Conservation (phyloP, 2,888 invertebrate species). For the Xestia sexstrigata region DNA sequence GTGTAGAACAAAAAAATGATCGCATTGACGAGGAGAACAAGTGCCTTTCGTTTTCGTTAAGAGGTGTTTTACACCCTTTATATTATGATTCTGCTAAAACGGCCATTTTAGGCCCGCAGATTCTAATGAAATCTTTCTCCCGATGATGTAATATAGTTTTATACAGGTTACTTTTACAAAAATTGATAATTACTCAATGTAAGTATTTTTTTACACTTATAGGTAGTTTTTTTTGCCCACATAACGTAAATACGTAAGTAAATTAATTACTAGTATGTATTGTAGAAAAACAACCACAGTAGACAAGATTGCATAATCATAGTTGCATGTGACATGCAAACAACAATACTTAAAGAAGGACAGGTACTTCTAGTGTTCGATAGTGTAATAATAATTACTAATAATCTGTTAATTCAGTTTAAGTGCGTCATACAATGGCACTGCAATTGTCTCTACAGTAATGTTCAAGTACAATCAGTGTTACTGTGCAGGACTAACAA, state of each 20-base stretch:
- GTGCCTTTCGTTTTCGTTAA: too few relatives aligned
- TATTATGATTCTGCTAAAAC: too few relatives aligned
- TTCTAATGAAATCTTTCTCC: not conserved
- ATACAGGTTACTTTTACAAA: not conserved
- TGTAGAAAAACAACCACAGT: conserved; percentile 20
- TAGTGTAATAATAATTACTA: not conserved
- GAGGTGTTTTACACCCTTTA: too few relatives aligned
- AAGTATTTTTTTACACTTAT: not conserved
- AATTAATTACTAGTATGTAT: conserved; percentile 4
- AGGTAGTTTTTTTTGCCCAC: conserved; percentile 4
- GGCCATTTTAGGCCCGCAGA: too few relatives aligned
- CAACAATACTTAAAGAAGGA: conserved; percentile 8
- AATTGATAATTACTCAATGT: not conserved
- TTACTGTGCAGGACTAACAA: not conserved
- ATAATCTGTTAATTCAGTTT: conserved; percentile 6
- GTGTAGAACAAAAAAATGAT: too few relatives aligned
- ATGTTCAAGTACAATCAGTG: not conserved
- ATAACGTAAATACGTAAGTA: not conserved
- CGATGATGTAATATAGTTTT: not conserved
- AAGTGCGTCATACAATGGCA: not conserved
- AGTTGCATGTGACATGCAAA: conserved; percentile 37
- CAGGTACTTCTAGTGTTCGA: not conserved
- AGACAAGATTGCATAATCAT: conserved; percentile 28
- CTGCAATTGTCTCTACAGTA: not conserved
- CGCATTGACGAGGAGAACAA: too few relatives aligned